Conservation (phyloP, 2,888 invertebrate species). For the Metalampra italica region DNA sequence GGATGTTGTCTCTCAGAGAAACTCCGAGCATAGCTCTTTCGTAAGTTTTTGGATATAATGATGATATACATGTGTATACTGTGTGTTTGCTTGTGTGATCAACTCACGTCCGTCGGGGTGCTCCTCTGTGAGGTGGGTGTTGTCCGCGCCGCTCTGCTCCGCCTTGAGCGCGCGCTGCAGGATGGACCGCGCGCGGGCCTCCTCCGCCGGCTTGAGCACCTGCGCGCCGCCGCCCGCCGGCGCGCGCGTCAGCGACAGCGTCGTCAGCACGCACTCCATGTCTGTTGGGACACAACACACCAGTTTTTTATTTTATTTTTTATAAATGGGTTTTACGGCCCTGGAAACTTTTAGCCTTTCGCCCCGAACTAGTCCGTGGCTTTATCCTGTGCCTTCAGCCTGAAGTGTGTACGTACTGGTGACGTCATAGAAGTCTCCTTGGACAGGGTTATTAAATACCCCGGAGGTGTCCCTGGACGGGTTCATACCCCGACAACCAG, state of each 20-base stretch:
- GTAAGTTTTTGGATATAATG: too few species aligned
- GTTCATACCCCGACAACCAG: too few species aligned
- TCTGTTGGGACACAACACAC: constrained; percentile 59
- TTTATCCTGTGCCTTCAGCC: too few species aligned
- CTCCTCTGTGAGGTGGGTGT: constrained; percentile 82
- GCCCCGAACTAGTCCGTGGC: too few species aligned
- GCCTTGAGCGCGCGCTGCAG: constrained; percentile 89
- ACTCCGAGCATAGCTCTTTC: too few species aligned
- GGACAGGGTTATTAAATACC: too few species aligned
- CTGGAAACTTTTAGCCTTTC: too few species aligned
- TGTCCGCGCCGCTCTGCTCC: constrained; percentile 82
- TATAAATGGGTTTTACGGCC: too few species aligned
- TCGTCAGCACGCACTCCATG: constrained; percentile 93
- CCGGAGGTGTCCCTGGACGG: too few species aligned
- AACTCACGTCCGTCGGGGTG: constrained; percentile 89
- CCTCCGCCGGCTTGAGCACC: constrained; percentile 85
- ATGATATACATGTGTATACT: too few species aligned
- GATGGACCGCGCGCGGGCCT: constrained; percentile 88
- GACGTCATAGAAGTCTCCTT: constrained; percentile 92
- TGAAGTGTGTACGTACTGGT: constrained; percentile 78
- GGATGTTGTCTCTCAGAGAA: too few species aligned
- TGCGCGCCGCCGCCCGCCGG: constrained; percentile 81
- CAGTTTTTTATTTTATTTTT: neutral
- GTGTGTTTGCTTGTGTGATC: too few species aligned
- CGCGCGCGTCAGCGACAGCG: constrained; percentile 86